phyloP scores from a whole-genome alignment of 2,888 invertebrate genomes.

The Malthinus flaveolus region DNA sequence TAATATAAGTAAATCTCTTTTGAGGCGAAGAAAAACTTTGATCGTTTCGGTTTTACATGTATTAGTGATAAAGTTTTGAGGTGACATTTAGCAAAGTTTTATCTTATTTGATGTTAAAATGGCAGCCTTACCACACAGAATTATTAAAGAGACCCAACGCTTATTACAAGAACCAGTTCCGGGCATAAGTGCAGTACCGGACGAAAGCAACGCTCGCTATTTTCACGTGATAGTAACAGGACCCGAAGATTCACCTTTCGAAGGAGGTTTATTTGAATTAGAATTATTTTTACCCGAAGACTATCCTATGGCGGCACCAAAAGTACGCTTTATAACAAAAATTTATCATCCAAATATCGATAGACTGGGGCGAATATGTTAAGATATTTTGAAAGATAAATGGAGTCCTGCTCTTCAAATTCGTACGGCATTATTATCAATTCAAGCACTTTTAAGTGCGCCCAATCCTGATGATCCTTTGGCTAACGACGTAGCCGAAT shows the following conservation, averaged over 20 bases:
- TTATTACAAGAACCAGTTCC: constrained; percentile 98
- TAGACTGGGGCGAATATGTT: constrained; percentile 97
- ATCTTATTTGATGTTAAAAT: constrained; percentile 56
- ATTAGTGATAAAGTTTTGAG: background rate
- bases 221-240: constrained; percentile 98
- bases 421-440: constrained; percentile 96
- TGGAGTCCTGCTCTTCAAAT: constrained; percentile 99
- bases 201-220: constrained; percentile 95
- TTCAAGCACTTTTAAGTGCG: constrained; percentile 97
- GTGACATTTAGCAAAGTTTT: background rate
- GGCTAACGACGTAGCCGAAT: constrained; percentile 98
- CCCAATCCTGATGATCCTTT: constrained; percentile 99
- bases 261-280: constrained; percentile 97
- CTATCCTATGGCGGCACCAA: constrained; percentile 99
- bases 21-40: background rate
- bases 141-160: constrained; percentile 97
- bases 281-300: constrained; percentile 99
- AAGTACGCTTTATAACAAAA: constrained; percentile 99
- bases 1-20: background rate
- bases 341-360: constrained; percentile 99
- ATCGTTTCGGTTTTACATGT: background rate
- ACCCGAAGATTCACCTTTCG: constrained; percentile 96
- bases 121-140: constrained; percentile 90
- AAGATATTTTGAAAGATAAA: constrained; percentile 98
- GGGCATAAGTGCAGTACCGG: constrained; percentile 95